Conservation (phyloP, 2,888 invertebrate genomes). For the Hermodice carunculata region DNA sequence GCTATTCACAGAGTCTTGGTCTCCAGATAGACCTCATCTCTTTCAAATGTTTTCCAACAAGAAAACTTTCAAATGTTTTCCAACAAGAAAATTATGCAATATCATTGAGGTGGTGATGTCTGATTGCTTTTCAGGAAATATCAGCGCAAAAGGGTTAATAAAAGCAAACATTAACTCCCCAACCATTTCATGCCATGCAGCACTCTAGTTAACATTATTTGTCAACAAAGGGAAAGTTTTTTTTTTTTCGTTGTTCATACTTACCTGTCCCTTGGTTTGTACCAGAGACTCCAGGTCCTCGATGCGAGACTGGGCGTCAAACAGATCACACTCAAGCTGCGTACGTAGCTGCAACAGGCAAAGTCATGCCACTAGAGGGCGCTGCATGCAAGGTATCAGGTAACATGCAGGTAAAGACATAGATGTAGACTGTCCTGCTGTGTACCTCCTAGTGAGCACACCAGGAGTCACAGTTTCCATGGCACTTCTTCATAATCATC, state of each 20-base stretch:
- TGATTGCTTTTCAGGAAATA: neutral
- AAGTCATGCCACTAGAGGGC: neutral
- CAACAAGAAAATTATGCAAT: neutral
- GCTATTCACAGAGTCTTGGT: too few species aligned
- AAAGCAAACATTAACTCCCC: neutral
- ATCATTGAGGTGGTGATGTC: neutral
- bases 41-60: too few species aligned
- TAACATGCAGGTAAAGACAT: neutral
- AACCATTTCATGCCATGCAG: too few species aligned
- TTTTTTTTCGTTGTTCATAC: neutral
- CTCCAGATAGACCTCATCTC: too few species aligned
- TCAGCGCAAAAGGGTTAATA: neutral
- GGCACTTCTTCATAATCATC: too few species aligned
- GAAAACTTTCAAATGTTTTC: too few species aligned
- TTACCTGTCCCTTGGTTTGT: constrained; percentile 50
- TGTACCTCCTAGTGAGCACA: too few species aligned
- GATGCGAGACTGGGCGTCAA: constrained; percentile 56
- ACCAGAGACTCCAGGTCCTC: constrained; percentile 54
- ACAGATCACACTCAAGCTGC: constrained; percentile 57
- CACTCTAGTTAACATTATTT: too few species aligned
- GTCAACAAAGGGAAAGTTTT: too few species aligned
- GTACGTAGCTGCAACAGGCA: constrained; percentile 48
- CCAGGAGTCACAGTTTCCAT: too few species aligned
- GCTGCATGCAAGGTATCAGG: neutral
- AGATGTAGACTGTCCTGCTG: neutral